Base-by-base conservation (phyloP, 2,113 vertebrate species). In the Hassar affinis region DNA sequence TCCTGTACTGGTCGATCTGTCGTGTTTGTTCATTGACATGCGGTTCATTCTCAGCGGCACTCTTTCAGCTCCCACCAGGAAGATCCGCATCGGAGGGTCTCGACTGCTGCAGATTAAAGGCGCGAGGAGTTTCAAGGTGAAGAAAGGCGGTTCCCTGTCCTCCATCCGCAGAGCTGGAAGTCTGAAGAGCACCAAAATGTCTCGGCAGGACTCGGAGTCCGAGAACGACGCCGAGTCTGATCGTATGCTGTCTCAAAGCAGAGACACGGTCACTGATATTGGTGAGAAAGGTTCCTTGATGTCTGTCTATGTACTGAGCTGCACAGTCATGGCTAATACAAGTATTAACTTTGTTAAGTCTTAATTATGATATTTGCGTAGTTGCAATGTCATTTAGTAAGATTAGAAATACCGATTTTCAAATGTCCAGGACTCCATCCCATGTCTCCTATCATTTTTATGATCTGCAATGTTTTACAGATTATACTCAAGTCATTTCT, bases 51-150 rank as follows among this genome's bases (percentile, higher is more conserved):
- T 47, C 10, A 66, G 27, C 77, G 83, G 20, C 71, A 85, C 4
- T 87, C 61, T 27, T 42, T 84, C 88, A 99, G 98, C 95, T 89
- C 96, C 95, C 83, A 95, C 94, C 90, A 95, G 97, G 88, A 99
- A 96, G 95, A 98, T 98, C 90, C 97, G 98, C 85, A 97, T 98
- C 87, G 98, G 97, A 92, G 98, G 97, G 88, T 97, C 98, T 85
- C 96, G 97, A 86, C 94, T 98, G 94, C 96, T 99, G 89, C 98
- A 99, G 94, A 99, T 99, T 91, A 99, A 99, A 96, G 98, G 98
- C 84, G 97, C 98, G 35, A 95, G 97, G 89, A 99, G 98, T 93
- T 99, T 99, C 93, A 96, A 97, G 69, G 95, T 99, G 86, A 99
- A 99, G 94, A 99, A 99, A 90, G 98, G 97, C 51, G 98, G 97